These are phyloP conservation scores for Spheniscus humboldti DNA, from an alignment of 2,797 vertebrate genomes.

Conservation along the genomic window DNA sequence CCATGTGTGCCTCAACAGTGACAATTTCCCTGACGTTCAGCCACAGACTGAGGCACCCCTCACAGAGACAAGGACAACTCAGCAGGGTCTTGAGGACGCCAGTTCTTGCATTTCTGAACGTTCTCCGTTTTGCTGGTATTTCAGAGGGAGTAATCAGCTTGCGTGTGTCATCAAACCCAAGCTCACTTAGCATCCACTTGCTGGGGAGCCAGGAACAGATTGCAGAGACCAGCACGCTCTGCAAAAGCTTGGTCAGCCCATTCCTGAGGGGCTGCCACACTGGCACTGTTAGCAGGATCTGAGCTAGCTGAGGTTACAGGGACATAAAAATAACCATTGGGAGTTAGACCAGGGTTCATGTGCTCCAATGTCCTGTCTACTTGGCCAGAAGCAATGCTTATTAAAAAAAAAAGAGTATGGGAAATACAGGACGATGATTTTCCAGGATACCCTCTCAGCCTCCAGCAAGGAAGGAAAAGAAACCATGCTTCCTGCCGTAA, in stretches of 20 bases:
- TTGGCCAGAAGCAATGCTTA: background rate
- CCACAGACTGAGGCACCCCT: background rate
- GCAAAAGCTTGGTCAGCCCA: constrained; percentile 32
- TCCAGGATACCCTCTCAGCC: background rate
- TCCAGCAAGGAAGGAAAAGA: background rate
- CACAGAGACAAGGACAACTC: background rate
- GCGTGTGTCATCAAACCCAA: background rate
- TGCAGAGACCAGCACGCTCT: constrained; percentile 3
- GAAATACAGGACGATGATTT: background rate
- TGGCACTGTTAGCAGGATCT: background rate
- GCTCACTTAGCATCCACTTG: background rate
- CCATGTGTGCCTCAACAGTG: background rate
- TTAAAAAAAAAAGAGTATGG: background rate
- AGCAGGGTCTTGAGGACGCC: background rate
- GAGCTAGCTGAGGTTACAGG: constrained; percentile 16
- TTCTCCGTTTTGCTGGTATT: background rate
- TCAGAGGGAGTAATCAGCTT: background rate
- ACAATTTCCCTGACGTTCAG: background rate
- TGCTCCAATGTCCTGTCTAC: background rate
- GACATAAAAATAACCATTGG: constrained; percentile 7
- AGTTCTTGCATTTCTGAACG: background rate
- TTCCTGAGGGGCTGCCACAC: constrained; percentile 36
- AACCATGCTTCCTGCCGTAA: background rate
- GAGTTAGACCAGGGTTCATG: background rate
- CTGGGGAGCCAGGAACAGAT: background rate